Evolutionary conservation across 2,113 vertebrate species (phyloP), one percentile per base, ranked within the genome.

Genomic region (Sciurus niger): DNA sequence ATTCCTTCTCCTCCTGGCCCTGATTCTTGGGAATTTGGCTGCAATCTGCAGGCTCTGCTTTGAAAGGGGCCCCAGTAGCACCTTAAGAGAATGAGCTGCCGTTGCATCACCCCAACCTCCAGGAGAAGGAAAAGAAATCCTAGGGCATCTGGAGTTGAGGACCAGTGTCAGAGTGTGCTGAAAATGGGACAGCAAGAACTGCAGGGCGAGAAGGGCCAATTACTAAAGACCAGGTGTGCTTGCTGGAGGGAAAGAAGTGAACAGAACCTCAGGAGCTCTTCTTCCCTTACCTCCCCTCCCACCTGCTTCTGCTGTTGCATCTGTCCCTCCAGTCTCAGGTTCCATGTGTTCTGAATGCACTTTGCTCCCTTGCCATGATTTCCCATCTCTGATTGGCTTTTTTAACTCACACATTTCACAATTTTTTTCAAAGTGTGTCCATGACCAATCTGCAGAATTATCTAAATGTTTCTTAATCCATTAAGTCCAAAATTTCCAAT

Each of bases 1-100:
- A 32, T 12, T 25, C 24, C 65, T 73, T 37, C 67, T 73, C 25
- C 25, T 51, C 67, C 25, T 58, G 14, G 9, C 34, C 20, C 46
- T 72, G 51, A 40, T 51, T 74, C 77, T 18, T 74, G 43, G 37
- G 9, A 60, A 43, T 46, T 46, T 8, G 18, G 40, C 4, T 1
- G 4, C 32, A 18, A 43, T 32, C 3, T 30, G 43, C 18, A 32
- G 65, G 13, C 9, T 79, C 22, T 68, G 63, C 53, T 32, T 1
- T 3, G 32, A n/a, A 22, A 80, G 4, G 1, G 34, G 28, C 43
- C 9, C 24, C 22, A 1, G 0, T 2, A 5, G 0, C 16, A 18
- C 20, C 22, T 17, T 8, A 25, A 37, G 30, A 48, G 17, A 79
- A 11, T 25, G 17, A 22, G 24, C 51, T 10, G 37, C 37, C 7